A percentile compares a stretch with the other conserved stretches of the same genome.
Evolutionary conservation across 2,113 vertebrate species (phyloP).

Genomic region (Alexandromys fortis): DNA sequence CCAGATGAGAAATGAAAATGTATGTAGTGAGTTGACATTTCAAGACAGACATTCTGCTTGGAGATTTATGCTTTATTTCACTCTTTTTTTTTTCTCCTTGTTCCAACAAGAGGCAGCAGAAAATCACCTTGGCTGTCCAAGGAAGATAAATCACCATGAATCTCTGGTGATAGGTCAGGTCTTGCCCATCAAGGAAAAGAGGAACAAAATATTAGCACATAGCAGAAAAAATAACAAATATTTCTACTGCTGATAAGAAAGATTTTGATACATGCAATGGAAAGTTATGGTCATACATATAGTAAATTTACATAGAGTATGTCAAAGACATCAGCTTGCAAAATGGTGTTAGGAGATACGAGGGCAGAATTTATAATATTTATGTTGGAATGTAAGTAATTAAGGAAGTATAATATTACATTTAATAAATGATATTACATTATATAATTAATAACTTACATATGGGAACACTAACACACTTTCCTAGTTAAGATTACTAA

Average conservation of each 20-base stretch:
- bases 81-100: not conserved
- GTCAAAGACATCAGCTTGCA: not conserved
- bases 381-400: not conserved
- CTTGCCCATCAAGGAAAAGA: not conserved
- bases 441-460: not conserved
- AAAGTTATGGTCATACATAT: accelerated
- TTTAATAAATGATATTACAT: not conserved
- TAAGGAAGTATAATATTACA: not conserved
- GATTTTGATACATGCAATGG: not conserved
- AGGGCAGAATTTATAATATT: not conserved
- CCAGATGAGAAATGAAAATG: slow-evolving; percentile 51
- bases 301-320: not conserved
- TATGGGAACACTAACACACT: not conserved
- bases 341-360: not conserved
- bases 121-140: slow-evolving; percentile 62
- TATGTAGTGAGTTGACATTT: slow-evolving; percentile 54
- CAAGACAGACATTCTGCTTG: slow-evolving; percentile 44
- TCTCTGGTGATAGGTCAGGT: slow-evolving; percentile 45
- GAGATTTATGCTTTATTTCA: slow-evolving; percentile 63
- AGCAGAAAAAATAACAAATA: not conserved
- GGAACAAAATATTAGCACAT: slow-evolving; percentile 33
- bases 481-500: not conserved
- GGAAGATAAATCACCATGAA: slow-evolving; percentile 62
- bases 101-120: slow-evolving; percentile 27
- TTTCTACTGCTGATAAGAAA: not conserved